Evolutionary conservation across 2,888 invertebrate species (phyloP).

Genomic region (Antheraea assamensis): DNA sequence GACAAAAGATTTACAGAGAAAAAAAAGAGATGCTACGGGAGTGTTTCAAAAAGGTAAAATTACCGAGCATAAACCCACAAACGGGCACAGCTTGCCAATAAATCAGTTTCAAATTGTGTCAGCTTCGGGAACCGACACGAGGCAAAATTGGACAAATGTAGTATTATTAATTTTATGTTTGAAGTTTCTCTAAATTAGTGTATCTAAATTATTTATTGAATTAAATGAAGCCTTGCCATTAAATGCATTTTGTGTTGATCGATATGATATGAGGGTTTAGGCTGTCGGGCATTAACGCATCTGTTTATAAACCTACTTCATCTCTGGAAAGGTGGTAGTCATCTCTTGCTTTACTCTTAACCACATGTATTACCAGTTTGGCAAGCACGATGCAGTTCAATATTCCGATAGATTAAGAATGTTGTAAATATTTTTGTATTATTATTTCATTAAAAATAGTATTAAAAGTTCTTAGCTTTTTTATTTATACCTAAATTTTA

Average conservation of each 20-base stretch:
- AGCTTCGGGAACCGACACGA: constrained; percentile 30
- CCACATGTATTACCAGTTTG: constrained; percentile 67
- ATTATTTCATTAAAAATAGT: constrained; percentile 52
- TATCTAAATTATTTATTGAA: constrained; percentile 72
- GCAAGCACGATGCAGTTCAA: constrained; percentile 68
- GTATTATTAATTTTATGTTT: constrained; percentile 52
- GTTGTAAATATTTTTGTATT: constrained; percentile 74
- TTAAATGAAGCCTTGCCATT: constrained; percentile 73
- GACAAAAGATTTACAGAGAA: constrained; percentile 44
- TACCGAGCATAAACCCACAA: constrained; percentile 49
- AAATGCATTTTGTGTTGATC: constrained; percentile 68
- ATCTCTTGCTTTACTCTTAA: constrained; percentile 30
- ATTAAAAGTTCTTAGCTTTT: constrained; percentile 42
- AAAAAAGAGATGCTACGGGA: constrained; percentile 58
- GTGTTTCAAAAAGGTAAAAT: constrained; percentile 59
- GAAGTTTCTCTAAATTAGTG: constrained; percentile 50
- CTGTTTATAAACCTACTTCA: constrained; percentile 26
- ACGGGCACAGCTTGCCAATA: constrained; percentile 48
- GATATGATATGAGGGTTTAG: constrained; percentile 35
- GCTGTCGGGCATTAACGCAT: constrained; percentile 41
- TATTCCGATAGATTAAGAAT: constrained; percentile 70
- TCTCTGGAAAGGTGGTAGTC: constrained; percentile 26
- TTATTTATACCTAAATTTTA: constrained; percentile 32
- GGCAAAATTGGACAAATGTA: constrained; percentile 44
- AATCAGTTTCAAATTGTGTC: constrained; percentile 52